Base-by-base conservation (phyloP, 2,113 vertebrate genomes). In the Rhinopithecus roxellana region DNA sequence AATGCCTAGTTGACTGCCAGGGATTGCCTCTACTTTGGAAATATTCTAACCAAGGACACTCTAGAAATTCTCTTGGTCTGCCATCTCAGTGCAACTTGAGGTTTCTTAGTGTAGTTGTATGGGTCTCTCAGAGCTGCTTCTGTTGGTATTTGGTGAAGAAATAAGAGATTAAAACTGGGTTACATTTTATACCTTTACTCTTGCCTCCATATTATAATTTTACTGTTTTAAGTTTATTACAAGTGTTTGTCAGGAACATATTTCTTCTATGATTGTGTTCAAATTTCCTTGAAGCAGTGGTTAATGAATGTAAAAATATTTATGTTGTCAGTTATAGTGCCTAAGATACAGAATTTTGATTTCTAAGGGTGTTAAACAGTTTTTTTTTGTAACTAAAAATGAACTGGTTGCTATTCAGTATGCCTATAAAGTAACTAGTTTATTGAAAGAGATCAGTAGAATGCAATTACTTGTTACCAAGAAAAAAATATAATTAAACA, bases 331-430 rank as follows among this genome's bases (percentile, higher is more conserved):
- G 14, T 48, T 89, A 48, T 22, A 88, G 25, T 93, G 27, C 8
- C 45, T 92, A 84, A 70, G 17, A 74, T 90, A 92, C 94, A 93
- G n/a, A 80, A 84, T 89, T 97, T 93, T 93, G 70, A 93, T 93
- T 95, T 43, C 14, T 52, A 81, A 90, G 72, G 3, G 10, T 86
- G 43, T 72, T 96, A 50, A 89, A 95, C 64, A 85, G 8, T 85
- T 83, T 87, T 32, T 32, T 40, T 91, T 94, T 84, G 48, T 75
- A 85, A 84, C 87, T 94, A 0, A 96, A 85, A 95, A 93, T 45
- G 69, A 93, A 52, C 25, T 86, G 13, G 8, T 92, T 95, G 93
- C n/a, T 85, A 32, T 52, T 96, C 70, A 82, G 0, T 82, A 8
- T 94, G 8, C 55, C n/a, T 78, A 67, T 85, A 85, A 91, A 96